These are phyloP conservation scores for Chromobotia macracanthus DNA, from an alignment of 2,797 vertebrate genomes.

Conservation along the genomic window DNA sequence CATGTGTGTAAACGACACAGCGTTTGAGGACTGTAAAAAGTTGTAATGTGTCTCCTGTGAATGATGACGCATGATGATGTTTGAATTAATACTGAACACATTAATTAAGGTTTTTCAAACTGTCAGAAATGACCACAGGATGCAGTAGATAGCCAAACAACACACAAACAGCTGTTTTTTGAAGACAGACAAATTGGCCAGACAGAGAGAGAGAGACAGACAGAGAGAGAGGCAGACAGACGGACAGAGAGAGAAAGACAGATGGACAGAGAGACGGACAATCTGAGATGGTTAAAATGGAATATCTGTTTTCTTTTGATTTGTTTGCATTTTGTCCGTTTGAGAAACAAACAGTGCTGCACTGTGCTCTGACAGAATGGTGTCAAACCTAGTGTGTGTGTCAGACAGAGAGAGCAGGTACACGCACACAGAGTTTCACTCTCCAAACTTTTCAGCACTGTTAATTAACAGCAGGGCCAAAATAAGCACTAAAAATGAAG, in stretches of 20 bases:
- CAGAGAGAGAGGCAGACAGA: not conserved
- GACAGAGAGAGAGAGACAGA: not conserved
- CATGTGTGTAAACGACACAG: too few relatives aligned
- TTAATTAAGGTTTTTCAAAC: constrained; percentile 47
- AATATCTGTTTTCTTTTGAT: too few relatives aligned
- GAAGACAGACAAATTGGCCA: not conserved
- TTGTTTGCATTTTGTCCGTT: constrained; percentile 2
- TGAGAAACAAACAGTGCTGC: not conserved
- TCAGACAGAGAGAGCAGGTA: constrained; percentile 11
- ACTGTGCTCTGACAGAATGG: constrained; percentile 78
- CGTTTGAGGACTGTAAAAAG: not conserved
- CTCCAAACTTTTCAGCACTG: constrained; percentile 23
- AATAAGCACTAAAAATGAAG: constrained; percentile 28
- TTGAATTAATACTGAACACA: constrained; percentile 21
- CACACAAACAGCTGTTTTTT: constrained; percentile 60
- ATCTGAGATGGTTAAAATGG: too few relatives aligned
- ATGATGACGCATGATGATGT: constrained; percentile 24
- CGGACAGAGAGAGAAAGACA: too few relatives aligned
- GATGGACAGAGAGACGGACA: too few relatives aligned
- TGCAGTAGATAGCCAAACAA: constrained; percentile 42
- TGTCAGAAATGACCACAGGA: not conserved
- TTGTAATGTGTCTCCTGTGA: not conserved
- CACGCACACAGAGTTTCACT: constrained; percentile 49
- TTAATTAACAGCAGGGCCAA: constrained; percentile 28
- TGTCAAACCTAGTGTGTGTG: constrained; percentile 68